Percentiles rank a stretch among this genome's conserved stretches.
Evolutionary conservation across 2,888 invertebrate species (phyloP).

Genomic region (Eristalinus aeneus): DNA sequence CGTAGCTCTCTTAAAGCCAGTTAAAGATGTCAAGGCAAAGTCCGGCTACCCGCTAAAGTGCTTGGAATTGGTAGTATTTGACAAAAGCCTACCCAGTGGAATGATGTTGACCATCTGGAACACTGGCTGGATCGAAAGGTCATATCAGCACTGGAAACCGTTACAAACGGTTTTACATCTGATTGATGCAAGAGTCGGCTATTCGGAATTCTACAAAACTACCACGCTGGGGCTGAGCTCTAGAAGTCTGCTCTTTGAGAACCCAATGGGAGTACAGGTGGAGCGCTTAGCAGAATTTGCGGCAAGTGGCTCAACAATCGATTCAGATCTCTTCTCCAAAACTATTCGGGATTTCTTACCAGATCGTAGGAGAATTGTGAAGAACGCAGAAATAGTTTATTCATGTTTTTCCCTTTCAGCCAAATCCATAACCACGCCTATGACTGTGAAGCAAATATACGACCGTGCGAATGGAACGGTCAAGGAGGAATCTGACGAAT

Average conservation of each 20-base stretch:
- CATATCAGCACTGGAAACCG: conserved; percentile 83
- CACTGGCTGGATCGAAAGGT: conserved; percentile 85
- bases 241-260: conserved; percentile 86
- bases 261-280: conserved; percentile 86
- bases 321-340: conserved; percentile 72
- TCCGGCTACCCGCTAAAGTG: conserved; percentile 79
- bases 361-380: conserved; percentile 76
- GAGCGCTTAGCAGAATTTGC: conserved; percentile 79
- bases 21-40: conserved; percentile 82
- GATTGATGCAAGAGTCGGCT: conserved; percentile 85
- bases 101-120: conserved; percentile 85
- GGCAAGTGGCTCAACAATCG: conserved; percentile 22
- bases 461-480: conserved; percentile 80
- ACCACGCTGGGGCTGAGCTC: conserved; percentile 82
- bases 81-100: conserved; percentile 83
- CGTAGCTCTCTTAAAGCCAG: conserved; percentile 84
- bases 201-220: conserved; percentile 82
- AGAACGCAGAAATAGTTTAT: background rate
- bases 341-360: conserved; percentile 75
- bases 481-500: conserved; percentile 82
- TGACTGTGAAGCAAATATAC: conserved; percentile 84
- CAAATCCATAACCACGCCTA: conserved; percentile 82
- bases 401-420: conserved; percentile 79
- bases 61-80: conserved; percentile 86
- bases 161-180: conserved; percentile 87